Base-by-base conservation (phyloP, 2,113 vertebrate species). In the Muscicapa adusta region DNA sequence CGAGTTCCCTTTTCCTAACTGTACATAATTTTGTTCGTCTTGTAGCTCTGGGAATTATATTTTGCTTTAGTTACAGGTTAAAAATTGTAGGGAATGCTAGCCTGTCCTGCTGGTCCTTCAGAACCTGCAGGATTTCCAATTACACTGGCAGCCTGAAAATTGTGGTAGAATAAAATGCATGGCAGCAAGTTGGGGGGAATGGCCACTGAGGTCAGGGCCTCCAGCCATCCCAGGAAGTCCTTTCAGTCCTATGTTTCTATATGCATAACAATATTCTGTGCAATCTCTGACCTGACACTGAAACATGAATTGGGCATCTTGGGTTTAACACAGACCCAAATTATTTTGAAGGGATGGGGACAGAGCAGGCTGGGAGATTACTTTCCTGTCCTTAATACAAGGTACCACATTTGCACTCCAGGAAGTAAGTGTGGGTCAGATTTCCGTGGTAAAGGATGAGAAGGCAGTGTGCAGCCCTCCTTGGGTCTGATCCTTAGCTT, bases 311-410 rank as follows among this genome's bases (percentile, higher is more conserved):
- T 6, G 28, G 38, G 14, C n/a, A 34, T 42, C 75, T 15, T n/a
- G 42, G 61, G 7, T 88, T 80, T 81, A 48, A 51, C 42, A 28
- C 28, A 62, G 74, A 70, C 47, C 6, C 34, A 34, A n/a, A 43
- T 8, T 54, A 36, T 48, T 40, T 20, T 8, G 34, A 61, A 13
- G 58, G 47, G 14, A 10, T 38, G 6, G 14, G 34, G 14, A 7
- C 0, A 0, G 9, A 10, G 13, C 19, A 10, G 10, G 9, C 33
- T 26, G 51, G 25, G 40, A 56, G 23, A 6, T 80, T 33, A 10
- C 18, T 81, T 20, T 57, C 31, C 31, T 24, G 9, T 68, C 58
- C 18, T 42, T 45, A 51, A 50, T 22, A 36, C 63, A 60, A 62
- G 40, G 36, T 62, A 51, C 26, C 13, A 2, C 18, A 2, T 24